phyloP scores from a whole-genome alignment of 2,113 vertebrate species.

The Caranx ignobilis region DNA sequence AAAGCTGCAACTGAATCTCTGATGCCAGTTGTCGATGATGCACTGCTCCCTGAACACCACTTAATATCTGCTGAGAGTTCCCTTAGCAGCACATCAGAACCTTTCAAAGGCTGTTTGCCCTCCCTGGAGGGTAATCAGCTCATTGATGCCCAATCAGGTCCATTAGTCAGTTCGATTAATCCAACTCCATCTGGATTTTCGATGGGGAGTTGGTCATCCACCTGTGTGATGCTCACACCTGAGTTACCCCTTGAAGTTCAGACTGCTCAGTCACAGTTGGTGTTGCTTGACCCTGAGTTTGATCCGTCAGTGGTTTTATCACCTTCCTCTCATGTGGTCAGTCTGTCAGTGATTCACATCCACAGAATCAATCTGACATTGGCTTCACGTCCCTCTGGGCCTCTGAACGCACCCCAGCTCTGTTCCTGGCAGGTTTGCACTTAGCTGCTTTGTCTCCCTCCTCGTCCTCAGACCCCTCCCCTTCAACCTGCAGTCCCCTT shows the following conservation, averaged over 20 bases:
- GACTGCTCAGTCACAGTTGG: background rate
- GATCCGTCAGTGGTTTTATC: background rate
- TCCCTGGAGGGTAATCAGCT: background rate
- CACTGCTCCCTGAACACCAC: background rate
- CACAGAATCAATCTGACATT: conserved; percentile 16
- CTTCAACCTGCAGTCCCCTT: background rate
- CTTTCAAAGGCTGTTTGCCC: background rate
- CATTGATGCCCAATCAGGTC: background rate
- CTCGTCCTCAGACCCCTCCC: conserved; percentile 11
- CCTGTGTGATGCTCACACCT: background rate
- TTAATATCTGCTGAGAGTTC: background rate
- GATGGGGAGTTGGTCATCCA: background rate
- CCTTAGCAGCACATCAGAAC: background rate
- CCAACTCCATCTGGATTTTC: conserved; percentile 7
- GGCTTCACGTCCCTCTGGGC: conserved; percentile 15
- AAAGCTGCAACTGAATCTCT: background rate
- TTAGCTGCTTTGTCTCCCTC: conserved; percentile 2
- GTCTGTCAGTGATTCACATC: conserved; percentile 31
- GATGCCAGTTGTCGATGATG: background rate
- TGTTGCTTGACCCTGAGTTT: background rate
- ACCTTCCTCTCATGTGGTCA: conserved; percentile 18
- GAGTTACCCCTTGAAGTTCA: background rate
- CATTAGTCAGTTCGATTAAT: background rate
- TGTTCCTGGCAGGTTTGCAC: conserved; percentile 15
- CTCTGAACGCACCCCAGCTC: conserved; percentile 10